Evolutionary conservation across 2,888 invertebrate genomes (phyloP), one percentile per base, ranked within the genome.

Genomic region (Pardosa pseudoannulata): DNA sequence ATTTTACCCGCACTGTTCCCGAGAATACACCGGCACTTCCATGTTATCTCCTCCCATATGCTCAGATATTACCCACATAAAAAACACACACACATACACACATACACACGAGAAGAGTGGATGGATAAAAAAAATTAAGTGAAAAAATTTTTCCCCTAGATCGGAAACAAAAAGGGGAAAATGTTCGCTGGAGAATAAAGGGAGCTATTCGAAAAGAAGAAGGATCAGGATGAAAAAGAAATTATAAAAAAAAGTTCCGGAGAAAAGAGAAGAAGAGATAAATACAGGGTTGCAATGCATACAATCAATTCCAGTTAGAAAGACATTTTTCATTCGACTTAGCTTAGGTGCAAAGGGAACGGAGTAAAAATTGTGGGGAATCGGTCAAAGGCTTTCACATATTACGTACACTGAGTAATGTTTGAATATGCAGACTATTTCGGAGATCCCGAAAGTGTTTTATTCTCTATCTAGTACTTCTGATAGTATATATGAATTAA

Each of bases 231-330:
- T 27, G 31, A 64, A 39, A 50, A 31, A 50, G 56, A 36, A 36
- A 46, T 27, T 36, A 41, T 39, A 50, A 65, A 46, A 65, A 56
- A 70, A 67, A 41, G 41, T 46, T 50, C 19, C 19, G 67, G 65
- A 36, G 27, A 64, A 67, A 28, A 64, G 67, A 46, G 56, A 68
- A 39, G 68, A 74, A 68, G 81, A 81, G 74, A 75, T 74, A 75
- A 81, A 81, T 81, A 74, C 74, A 72, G 76, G 76, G 82, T 71
- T 78, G 74, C 83, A 75, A 56, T 85, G 83, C 83, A 85, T 85
- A 78, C 83, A 78, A 85, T 85, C 83, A 72, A 85, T 85, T 73
- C 78, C 83, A 70, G 83, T 85, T 85, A 85, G 83, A 73, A 78
- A 85, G 83, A 78, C 83, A 85, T 85, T 85, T 78, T 78, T 85